Evolutionary conservation across 2,113 vertebrate species (phyloP), one percentile per base, ranked within the genome.

Genomic region (Ailurus styani): DNA sequence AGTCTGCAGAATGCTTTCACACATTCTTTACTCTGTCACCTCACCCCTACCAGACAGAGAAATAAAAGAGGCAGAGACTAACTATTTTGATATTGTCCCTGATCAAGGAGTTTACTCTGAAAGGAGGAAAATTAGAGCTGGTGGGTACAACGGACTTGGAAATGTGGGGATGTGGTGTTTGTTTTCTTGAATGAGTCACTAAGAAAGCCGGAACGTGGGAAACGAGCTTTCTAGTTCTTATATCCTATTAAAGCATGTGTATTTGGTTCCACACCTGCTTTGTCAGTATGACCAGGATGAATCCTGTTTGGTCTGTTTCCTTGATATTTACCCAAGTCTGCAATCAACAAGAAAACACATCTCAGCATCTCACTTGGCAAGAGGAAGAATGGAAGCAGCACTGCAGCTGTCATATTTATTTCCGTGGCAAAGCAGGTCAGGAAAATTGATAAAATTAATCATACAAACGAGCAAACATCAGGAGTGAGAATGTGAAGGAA

Each of bases 381-480:
- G 98, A 98, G 98, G 98, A 98, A 98, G 98, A 98, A 98, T 98
- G 93, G 99, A 98, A 98, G 98, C 98, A 98, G 98, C 98, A 87
- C 95, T 88, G 98, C 98, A 98, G 98, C 98, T 98, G 98, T 99
- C 99, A 98, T 98, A 98, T 99, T 98, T 98, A 98, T 99, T 99
- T 98, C 98, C 42, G 98, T 98, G 98, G 98, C 98, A 99, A 98
- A 99, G 98, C 98, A 98, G 99, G 98, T 99, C 99, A 99, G 98
- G 98, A 98, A 99, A 99, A 99, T 99, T 98, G 99, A 99, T 99
- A 98, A 98, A 98, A 99, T 99, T 99, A 99, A 99, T 99, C 99
- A 99, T 98, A 98, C 98, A 98, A 99, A 99, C 98, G 97, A 99
- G 98, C 98, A 98, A 98, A 98, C 98, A 98, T 98, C 95, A 75